phyloP scores from a whole-genome alignment of 2,113 vertebrate species.

The Pyxicephalus adspersus region DNA sequence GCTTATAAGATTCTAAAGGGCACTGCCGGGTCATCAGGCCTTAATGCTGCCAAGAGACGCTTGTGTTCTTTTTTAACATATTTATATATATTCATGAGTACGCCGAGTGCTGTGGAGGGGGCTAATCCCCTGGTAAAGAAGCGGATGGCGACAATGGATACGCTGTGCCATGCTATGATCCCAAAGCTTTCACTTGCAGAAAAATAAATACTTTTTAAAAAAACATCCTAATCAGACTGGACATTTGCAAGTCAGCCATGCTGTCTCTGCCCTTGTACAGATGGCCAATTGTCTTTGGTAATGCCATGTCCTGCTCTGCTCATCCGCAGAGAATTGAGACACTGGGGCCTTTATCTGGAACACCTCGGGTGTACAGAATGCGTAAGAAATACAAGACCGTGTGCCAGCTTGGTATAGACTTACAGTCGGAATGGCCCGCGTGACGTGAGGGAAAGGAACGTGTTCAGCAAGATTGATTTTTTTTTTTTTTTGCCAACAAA shows the following conservation, averaged over 20 bases:
- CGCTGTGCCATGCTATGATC: constrained; percentile 6
- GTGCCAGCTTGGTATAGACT: constrained; percentile 15
- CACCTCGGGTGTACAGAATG: constrained; percentile 31
- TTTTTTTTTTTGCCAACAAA: too few species aligned
- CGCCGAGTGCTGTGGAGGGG: constrained; percentile 32
- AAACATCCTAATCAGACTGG: constrained; percentile 40
- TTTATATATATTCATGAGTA: constrained; percentile 4
- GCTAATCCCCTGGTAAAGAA: constrained; percentile 36
- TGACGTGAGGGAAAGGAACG: neutral
- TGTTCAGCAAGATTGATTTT: too few species aligned
- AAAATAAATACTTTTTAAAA: constrained; percentile 26
- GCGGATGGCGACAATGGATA: constrained; percentile 5
- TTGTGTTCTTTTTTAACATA: constrained; percentile 55
- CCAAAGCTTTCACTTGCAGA: constrained; percentile 35
- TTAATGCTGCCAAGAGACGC: constrained; percentile 65
- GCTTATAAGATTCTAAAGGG: constrained; percentile 64
- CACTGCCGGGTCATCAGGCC: constrained; percentile 66
- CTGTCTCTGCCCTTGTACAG: constrained; percentile 38
- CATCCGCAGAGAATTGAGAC: constrained; percentile 32
- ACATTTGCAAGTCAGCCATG: constrained; percentile 24
- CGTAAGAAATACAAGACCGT: constrained; percentile 25
- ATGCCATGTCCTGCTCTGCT: constrained; percentile 11
- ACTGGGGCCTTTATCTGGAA: constrained; percentile 8
- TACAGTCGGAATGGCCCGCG: neutral
- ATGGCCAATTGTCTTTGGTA: constrained; percentile 13